A percentile compares a stretch with the other conserved stretches of the same genome.
These are phyloP conservation scores for Erythrolamprus reginae DNA, from an alignment of 2,113 vertebrate genomes.

Conservation along the genomic window DNA sequence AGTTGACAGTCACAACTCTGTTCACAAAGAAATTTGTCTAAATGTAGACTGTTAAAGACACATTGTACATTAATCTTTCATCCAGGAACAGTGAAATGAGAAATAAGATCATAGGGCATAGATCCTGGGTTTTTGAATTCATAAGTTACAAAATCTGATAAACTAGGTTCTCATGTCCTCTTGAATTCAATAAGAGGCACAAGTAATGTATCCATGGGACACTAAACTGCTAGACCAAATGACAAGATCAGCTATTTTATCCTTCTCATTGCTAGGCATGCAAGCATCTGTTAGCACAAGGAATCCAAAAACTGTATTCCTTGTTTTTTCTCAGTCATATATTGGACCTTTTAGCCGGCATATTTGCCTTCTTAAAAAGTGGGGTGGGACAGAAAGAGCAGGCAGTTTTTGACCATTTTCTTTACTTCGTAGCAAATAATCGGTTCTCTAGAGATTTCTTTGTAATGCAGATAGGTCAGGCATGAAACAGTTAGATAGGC, in stretches of 20 bases:
- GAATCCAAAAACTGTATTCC: neutral
- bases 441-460: neutral
- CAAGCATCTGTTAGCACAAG: neutral
- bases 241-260: neutral
- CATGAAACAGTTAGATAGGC: neutral
- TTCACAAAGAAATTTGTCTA: neutral
- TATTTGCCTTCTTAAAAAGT: neutral
- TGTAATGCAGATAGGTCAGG: neutral
- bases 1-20: neutral
- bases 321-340: accelerated
- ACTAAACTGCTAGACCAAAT: neutral
- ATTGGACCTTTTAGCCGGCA: neutral
- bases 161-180: neutral
- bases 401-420: neutral
- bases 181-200: accelerated
- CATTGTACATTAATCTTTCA: neutral
- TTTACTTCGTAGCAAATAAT: neutral
- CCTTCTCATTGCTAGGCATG: accelerated
- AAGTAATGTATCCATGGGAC: accelerated
- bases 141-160: neutral
- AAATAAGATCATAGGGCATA: conserved; percentile 28
- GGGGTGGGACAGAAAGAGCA: accelerated
- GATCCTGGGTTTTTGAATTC: neutral
- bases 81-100: conserved; percentile 3
- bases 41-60: conserved; percentile 6